Evolutionary conservation across 1,140 invertebrate genomes (phyloP), one percentile per base, ranked within the genome.

Genomic region (Formica selysi): DNA sequence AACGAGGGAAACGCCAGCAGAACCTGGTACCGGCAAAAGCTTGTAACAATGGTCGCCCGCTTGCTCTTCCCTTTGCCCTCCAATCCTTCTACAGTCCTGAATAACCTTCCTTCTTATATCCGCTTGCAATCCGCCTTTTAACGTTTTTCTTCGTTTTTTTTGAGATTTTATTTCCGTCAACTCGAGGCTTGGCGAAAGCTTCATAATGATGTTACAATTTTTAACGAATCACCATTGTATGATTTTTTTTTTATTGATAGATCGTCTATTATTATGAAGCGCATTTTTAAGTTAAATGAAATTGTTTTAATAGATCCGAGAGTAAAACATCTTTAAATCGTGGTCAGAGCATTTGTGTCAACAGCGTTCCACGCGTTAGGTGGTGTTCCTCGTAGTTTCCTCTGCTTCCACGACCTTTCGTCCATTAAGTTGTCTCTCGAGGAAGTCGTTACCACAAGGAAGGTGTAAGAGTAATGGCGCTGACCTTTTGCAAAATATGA

Each of bases 1-100:
- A 94, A 94, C 93, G 93, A 93, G 92, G 90, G 84, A 92, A 93
- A 92, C 86, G 89, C 67, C 87, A 90, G 89, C 90, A 89, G 87
- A 88, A 80, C 86, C 88, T 64, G 87, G 85, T 79, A 81, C 88
- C 84, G 80, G 59, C 65, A 29, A 89, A 81, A 86, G 85, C 73
- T 84, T 61, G 67, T 85, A 83, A 93, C 90, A 91, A 93, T 92
- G 86, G 76, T 76, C 65, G 76, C 38, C 41, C 76, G 76, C 61
- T 70, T 71, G 70, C 83, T 70, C 73, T 61, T 68, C 36, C 22
- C 68, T 22, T 26, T 76, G 59, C 78, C 54, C 78, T 88, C 68
- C 67, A 22, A 86, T 76, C 62, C 59, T 70, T 16, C 71, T 10
- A 36, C 54, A 59, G 6, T 51, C 26, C n/a, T 6, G 65, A 57